A percentile compares a stretch with the other conserved stretches of the same genome.
phyloP scores from a whole-genome alignment of 2,888 invertebrate genomes.

The Elegia similella region DNA sequence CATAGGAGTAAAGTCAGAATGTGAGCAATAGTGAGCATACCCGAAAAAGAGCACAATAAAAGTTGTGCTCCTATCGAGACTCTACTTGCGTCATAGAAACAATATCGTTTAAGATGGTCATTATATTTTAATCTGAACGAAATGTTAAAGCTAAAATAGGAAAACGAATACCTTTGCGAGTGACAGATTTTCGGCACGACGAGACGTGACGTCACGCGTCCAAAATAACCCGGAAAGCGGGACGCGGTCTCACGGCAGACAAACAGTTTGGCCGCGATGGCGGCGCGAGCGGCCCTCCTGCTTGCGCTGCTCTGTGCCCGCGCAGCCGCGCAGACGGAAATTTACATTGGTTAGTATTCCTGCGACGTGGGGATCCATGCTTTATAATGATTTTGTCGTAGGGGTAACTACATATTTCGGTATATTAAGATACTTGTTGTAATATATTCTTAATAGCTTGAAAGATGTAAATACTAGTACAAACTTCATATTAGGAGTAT shows the following conservation, averaged over 20 bases:
- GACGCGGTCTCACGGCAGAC: conserved; percentile 18
- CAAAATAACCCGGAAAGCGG: conserved; percentile 27
- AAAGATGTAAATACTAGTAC: too few species aligned
- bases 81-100: too few species aligned
- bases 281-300: conserved; percentile 8
- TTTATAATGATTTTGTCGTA: background rate
- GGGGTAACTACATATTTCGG: background rate
- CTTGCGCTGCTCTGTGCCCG: conserved; percentile 15
- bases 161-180: background rate
- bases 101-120: too few species aligned
- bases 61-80: too few species aligned
- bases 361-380: background rate
- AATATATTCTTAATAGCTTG: too few species aligned
- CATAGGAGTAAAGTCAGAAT: too few species aligned
- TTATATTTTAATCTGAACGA: too few species aligned
- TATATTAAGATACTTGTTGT: background rate
- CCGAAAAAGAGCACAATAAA: too few species aligned
- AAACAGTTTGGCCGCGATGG: background rate
- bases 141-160: background rate
- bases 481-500: too few species aligned
- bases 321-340: conserved; percentile 19
- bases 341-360: conserved; percentile 4
- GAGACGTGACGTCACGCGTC: conserved; percentile 18
- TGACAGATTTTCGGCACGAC: background rate
- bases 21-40: too few species aligned